Percentiles rank a stretch among this genome's conserved stretches.
These are phyloP conservation scores for Oophaga sylvatica DNA, from an alignment of 2,797 vertebrate species.

Conservation along the genomic window DNA sequence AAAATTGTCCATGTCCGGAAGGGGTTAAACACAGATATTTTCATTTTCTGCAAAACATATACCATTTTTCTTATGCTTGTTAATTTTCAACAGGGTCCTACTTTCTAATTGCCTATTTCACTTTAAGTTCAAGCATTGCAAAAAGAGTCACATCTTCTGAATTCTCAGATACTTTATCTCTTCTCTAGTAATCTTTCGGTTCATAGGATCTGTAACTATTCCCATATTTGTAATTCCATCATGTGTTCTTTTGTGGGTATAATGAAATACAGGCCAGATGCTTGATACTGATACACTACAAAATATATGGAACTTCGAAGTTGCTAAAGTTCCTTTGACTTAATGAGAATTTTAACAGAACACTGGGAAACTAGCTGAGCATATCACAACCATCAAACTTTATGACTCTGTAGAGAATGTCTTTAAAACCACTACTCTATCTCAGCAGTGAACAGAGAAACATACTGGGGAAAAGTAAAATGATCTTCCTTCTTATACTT, in stretches of 20 bases:
- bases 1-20: too few species aligned
- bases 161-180: conserved; percentile 41
- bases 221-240: conserved; percentile 51
- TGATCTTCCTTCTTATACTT: conserved; percentile 33
- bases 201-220: conserved; percentile 50
- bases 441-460: conserved; percentile 25
- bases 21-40: not conserved
- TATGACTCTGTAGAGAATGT: conserved; percentile 49
- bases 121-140: conserved; percentile 2
- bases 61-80: not conserved
- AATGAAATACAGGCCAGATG: conserved; percentile 55
- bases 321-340: conserved; percentile 49
- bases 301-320: conserved; percentile 46
- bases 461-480: conserved; percentile 36
- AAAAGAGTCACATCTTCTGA: conserved; percentile 11
- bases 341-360: conserved; percentile 56
- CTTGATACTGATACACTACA: conserved; percentile 49
- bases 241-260: conserved; percentile 43
- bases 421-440: conserved; percentile 41
- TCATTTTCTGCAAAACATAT: not conserved
- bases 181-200: conserved; percentile 33
- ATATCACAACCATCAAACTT: conserved; percentile 55
- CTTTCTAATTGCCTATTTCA: not conserved
- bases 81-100: not conserved
- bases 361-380: conserved; percentile 46